These are phyloP conservation scores for Aphodius sticticus DNA, from an alignment of 2,888 invertebrate genomes.

Conservation along the genomic window DNA sequence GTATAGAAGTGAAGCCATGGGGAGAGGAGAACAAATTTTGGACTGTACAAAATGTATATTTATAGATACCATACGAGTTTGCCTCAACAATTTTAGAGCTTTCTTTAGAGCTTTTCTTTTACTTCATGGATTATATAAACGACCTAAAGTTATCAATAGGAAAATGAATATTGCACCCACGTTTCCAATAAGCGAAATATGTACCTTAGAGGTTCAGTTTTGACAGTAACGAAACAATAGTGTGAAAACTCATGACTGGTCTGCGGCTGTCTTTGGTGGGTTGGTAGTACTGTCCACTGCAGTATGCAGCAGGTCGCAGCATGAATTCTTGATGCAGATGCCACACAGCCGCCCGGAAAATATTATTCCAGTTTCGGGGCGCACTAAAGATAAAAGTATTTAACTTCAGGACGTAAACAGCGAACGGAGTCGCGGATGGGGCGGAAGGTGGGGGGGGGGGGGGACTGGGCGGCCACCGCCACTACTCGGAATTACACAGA, in stretches of 20 bases:
- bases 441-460: neutral
- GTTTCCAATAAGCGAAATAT: no score
- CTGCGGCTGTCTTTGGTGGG: neutral
- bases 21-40: no score
- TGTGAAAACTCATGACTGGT: neutral
- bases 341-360: conserved; percentile 23
- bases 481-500: neutral
- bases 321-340: conserved; percentile 18
- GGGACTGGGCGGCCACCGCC: neutral
- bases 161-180: no score
- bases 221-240: no score
- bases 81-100: no score
- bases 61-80: no score
- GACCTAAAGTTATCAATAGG: no score
- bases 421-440: conserved; percentile 21
- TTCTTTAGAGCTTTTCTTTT: no score
- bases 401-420: conserved; percentile 32
- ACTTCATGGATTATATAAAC: no score
- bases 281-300: neutral
- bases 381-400: conserved; percentile 32
- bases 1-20: no score
- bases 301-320: neutral
- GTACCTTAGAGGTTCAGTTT: no score
- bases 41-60: no score
- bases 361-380: conserved; percentile 18